Evolutionary conservation across 2,888 invertebrate genomes (phyloP), one percentile per base, ranked within the genome.

Genomic region (Parnassius smintheus): DNA sequence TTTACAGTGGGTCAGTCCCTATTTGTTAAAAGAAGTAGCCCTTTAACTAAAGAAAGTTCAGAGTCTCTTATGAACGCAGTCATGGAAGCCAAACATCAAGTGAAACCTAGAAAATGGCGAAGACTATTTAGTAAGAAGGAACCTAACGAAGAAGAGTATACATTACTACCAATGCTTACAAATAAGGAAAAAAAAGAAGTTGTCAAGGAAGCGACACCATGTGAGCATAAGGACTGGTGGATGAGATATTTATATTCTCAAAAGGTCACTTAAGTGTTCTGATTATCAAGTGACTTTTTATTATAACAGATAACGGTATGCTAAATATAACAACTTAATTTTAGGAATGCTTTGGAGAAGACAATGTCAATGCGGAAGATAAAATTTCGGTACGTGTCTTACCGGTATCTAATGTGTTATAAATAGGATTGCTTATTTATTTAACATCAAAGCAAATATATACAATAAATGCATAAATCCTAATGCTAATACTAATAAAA

Each of bases 161-260:
- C 76, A 0, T 71, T 88, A 13, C 73, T 90, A 0, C 89, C 89
- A 2, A 70, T 82, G 46, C 75, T 75, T 18, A 64, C 68, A 75
- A 76, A 45, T 65, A 75, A 59, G 75, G 72, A 44, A 62, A 70
- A 45, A 45, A 68, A 58, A 62, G 64, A 46, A 13, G 35, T 22
- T 9, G 56, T 57, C 1, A 64, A 64, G 13, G 56, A 60, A 45
- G 46, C 45, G 10, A 46, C 50, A 12, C 22, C 56, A 13, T 55
- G 59, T 0, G 76, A 74, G 41, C 57, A 69, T 9, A 80, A 70
- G 48, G 82, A 86, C 68, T 89, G 90, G 90, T 90, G 90, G 90
- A 70, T 68, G 25, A 79, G 80, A 73, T 89, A 81, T 66, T 77
- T 75, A 62, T 69, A 71, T 41, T 83, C 85, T 0, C 69, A 77